phyloP scores from a whole-genome alignment of 2,888 invertebrate genomes.

The Zaprionus obscuricornis region DNA sequence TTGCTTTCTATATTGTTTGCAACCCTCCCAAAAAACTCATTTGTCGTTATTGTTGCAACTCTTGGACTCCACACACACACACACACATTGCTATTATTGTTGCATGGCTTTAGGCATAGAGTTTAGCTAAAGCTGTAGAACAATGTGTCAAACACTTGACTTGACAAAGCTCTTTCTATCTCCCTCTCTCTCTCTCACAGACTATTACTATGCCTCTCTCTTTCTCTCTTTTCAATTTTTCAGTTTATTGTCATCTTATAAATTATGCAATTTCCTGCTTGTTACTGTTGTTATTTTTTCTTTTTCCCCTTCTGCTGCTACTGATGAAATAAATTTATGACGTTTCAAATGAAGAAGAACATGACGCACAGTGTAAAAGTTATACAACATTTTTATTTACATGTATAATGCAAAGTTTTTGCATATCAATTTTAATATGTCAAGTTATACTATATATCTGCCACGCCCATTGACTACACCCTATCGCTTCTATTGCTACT shows the following conservation, averaged over 20 bases:
- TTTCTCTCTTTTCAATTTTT: not conserved
- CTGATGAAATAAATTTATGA: conserved; percentile 35
- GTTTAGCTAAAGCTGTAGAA: conserved; percentile 16
- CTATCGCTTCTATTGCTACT: not conserved
- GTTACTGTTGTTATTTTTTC: conserved; percentile 19
- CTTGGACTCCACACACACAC: not conserved
- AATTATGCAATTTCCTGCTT: conserved; percentile 46
- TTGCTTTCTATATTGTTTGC: not conserved
- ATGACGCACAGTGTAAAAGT: conserved; percentile 9
- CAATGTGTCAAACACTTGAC: conserved; percentile 21
- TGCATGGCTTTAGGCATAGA: conserved; percentile 12
- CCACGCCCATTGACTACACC: not conserved
- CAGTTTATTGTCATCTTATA: conserved; percentile 25
- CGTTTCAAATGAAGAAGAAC: conserved; percentile 36
- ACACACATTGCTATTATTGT: conserved; percentile 17
- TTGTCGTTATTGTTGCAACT: conserved; percentile 37
- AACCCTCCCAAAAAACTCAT: conserved; percentile 20
- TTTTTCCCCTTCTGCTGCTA: conserved; percentile 5
- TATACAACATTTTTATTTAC: conserved; percentile 40
- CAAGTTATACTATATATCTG: too few species aligned
- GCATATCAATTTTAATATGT: conserved; percentile 45
- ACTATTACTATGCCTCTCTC: not conserved
- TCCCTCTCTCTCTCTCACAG: not conserved
- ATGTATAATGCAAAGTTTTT: conserved; percentile 45
- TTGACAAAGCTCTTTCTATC: conserved; percentile 9